phyloP scores from a whole-genome alignment of 2,113 vertebrate genomes.

The Phaethon lepturus region DNA sequence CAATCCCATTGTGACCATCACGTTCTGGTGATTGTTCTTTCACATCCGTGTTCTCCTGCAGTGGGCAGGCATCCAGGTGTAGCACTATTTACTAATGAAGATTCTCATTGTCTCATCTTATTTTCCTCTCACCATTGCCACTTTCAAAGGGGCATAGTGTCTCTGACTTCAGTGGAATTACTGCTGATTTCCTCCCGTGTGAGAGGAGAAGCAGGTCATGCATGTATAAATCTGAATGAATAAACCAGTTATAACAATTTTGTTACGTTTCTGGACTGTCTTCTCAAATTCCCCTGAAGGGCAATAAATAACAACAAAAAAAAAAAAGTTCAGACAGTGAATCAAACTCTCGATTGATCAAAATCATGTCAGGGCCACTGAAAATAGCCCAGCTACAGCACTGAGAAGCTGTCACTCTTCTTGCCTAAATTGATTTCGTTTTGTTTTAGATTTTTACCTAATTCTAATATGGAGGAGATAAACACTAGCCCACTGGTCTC shows the following conservation, averaged over 20 bases:
- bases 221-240: neutral
- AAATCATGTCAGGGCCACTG: neutral
- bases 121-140: neutral
- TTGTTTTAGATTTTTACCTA: conserved; percentile 26
- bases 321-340: neutral
- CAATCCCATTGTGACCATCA: neutral
- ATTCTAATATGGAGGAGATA: conserved; percentile 2
- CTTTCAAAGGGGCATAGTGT: neutral
- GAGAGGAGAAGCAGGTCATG: conserved; percentile 5
- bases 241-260: neutral
- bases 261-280: neutral
- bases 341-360: conserved; percentile 10
- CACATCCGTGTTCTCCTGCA: neutral
- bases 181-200: neutral
- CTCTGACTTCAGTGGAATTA: neutral
- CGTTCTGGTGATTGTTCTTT: conserved; percentile 1
- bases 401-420: conserved; percentile 22
- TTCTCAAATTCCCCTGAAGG: neutral
- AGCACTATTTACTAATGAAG: conserved; percentile 12
- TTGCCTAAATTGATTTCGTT: conserved; percentile 3
- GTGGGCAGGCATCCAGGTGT: neutral
- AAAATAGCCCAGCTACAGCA: conserved; percentile 1
- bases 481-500: conserved; percentile 11
- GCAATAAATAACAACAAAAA: neutral
- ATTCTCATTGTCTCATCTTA: neutral